Base-by-base conservation (phyloP, 2,888 invertebrate genomes). In the Meta bourneti region DNA sequence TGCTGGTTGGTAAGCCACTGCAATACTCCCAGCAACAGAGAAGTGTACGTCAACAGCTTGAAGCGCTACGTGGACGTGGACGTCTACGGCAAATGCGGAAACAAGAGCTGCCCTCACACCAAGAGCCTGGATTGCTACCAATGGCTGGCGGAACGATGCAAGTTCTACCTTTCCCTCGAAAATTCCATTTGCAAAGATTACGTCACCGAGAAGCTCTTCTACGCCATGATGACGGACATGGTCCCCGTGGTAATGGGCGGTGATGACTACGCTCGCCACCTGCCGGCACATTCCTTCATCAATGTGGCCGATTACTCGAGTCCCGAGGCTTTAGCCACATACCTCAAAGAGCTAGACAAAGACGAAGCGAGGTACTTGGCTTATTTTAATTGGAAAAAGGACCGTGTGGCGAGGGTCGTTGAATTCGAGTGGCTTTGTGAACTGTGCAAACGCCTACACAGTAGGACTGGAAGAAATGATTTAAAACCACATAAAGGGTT, bases 1-100 rank as follows among this genome's bases (percentile, higher is more conserved):
- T 95, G 95, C 11, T 95, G 95, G 95, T 94, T 95, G 92, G 95
- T 95, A 20, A 95, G 95, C 34, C 95, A 95, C 93, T 95, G 95
- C 93, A 94, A 94, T 6, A 94, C 95, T 8, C 93, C 94, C 34
- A 95, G 95, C 89, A 93, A 94, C 5, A 93, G 95, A 8, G 93
- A 94, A n/a, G 94, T 94, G 54, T 95, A 94, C 90, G 95, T 94
- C 11, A 90, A 94, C 4, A 94, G 95, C 89, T 94, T 95, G 72
- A 87, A 92, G 1, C 94, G 94, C 90, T 85, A 87, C 70, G 94
- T 95, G 2, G 75, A 89, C 82, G 94, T 95, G 20, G 94, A 95
- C 90, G 94, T 95, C 7, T 95, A 94, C 90, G 95, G 95, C 6
- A 93, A 93, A 1, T 95, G 95, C 93, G 95, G 95, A 7, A 91